Evolutionary conservation across 1,140 invertebrate genomes (phyloP).

Genomic region (Drosophila repleta): DNA sequence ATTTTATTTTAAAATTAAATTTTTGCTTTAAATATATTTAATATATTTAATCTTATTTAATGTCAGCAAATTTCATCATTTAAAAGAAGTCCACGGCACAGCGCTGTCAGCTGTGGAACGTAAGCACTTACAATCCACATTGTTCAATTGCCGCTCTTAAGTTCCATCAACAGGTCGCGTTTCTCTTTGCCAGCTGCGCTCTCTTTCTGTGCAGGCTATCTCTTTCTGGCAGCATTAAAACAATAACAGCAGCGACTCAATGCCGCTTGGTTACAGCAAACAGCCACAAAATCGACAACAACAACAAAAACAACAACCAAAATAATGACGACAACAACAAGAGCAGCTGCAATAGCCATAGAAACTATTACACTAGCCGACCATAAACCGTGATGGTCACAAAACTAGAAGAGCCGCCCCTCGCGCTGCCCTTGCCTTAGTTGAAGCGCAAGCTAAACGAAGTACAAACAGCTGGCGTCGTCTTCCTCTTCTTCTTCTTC

Average conservation of each 20-base stretch:
- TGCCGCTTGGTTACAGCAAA: conserved; percentile 51
- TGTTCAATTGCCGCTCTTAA: conserved; percentile 25
- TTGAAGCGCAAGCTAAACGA: conserved; percentile 43
- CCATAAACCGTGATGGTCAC: conserved; percentile 75
- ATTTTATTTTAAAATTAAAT: not conserved
- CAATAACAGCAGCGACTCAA: conserved; percentile 27
- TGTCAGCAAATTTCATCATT: too few relatives aligned
- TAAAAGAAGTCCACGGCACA: too few relatives aligned
- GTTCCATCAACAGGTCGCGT: conserved; percentile 4
- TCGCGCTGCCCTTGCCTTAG: not conserved
- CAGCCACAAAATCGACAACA: conserved; percentile 39
- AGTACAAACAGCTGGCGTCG: conserved; percentile 52
- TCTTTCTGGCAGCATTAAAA: conserved; percentile 50
- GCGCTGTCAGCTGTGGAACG: too few relatives aligned
- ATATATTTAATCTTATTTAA: too few relatives aligned
- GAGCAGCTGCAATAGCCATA: conserved; percentile 62
- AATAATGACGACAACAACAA: conserved; percentile 21
- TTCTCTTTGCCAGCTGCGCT: conserved; percentile 17
- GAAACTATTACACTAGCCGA: conserved; percentile 73
- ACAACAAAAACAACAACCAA: conserved; percentile 63
- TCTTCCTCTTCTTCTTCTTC: conserved; percentile 18
- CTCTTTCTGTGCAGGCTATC: not conserved
- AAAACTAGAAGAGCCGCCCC: conserved; percentile 40
- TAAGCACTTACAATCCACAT: conserved; percentile 41
- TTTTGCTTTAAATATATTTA: not conserved